Evolutionary conservation across 2,113 vertebrate genomes (phyloP).

Genomic region (Mastomys coucha): DNA sequence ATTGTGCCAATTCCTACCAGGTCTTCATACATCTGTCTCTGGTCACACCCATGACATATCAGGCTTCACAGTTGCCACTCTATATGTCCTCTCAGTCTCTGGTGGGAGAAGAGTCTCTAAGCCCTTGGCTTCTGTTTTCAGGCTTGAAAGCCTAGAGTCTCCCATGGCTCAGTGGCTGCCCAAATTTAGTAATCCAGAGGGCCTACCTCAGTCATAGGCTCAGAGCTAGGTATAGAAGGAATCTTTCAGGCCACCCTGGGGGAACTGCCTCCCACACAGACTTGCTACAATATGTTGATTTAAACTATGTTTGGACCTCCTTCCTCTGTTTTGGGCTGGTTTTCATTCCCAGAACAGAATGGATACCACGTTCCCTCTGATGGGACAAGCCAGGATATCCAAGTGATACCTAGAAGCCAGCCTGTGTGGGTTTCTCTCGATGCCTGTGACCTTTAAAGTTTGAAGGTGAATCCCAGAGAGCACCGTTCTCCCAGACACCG

Average conservation of each 20-base stretch:
- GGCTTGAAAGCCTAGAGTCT: neutral
- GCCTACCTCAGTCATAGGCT: neutral
- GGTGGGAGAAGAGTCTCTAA: neutral
- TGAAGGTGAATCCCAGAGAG: neutral
- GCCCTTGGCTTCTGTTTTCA: neutral
- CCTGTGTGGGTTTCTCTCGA: neutral
- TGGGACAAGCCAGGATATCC: neutral
- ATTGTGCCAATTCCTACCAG: rapidly evolving
- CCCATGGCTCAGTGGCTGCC: neutral
- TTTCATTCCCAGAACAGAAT: neutral
- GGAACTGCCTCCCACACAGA: neutral
- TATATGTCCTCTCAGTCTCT: no score
- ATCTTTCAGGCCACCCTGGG: neutral
- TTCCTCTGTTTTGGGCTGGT: neutral
- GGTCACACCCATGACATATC: neutral
- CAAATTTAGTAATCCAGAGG: neutral
- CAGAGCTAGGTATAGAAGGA: neutral
- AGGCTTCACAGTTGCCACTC: neutral
- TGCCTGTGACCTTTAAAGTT: neutral
- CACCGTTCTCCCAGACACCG: neutral
- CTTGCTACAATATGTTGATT: neutral
- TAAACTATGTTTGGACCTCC: neutral
- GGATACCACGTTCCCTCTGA: neutral
- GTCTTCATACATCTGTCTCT: neutral
- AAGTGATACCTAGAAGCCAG: rapidly evolving